Percentiles rank a stretch among this genome's conserved stretches.
Conservation (phyloP, 2,888 invertebrate species). For the Lasioglossum lativentre region DNA sequence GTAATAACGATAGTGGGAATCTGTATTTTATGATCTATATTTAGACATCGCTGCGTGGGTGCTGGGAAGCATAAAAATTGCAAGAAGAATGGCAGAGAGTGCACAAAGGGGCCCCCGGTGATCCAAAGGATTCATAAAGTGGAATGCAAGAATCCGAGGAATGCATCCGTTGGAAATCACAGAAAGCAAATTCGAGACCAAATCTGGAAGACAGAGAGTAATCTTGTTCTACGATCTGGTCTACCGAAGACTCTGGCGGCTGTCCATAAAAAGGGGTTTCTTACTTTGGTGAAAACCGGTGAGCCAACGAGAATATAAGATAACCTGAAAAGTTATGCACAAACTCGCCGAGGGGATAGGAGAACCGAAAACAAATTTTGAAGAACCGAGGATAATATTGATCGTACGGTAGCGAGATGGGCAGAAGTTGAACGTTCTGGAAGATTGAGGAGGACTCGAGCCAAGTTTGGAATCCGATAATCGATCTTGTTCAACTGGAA, state of each 20-base stretch:
- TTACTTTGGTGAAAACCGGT: not conserved
- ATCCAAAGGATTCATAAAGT: not conserved
- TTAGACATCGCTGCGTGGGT: not conserved
- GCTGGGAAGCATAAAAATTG: not conserved
- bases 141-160: not conserved
- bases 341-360: not conserved
- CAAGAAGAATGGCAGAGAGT: not conserved
- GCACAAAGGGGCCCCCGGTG: not conserved
- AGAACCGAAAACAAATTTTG: not conserved
- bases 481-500: conserved; percentile 4
- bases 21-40: not conserved
- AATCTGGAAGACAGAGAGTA: conserved; percentile 11
- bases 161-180: not conserved
- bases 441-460: not conserved
- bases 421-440: not conserved
- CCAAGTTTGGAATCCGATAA: conserved; percentile 1
- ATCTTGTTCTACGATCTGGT: conserved; percentile 5
- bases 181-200: conserved; percentile 7
- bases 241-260: not conserved
- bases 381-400: not conserved
- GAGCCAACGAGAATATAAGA: not conserved
- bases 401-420: not conserved
- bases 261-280: conserved; percentile 5
- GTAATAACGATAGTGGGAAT: not conserved
- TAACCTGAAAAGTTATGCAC: not conserved